phyloP scores from a whole-genome alignment of 64 coral and sea anemone genomes.

The Trachythela sp. region DNA sequence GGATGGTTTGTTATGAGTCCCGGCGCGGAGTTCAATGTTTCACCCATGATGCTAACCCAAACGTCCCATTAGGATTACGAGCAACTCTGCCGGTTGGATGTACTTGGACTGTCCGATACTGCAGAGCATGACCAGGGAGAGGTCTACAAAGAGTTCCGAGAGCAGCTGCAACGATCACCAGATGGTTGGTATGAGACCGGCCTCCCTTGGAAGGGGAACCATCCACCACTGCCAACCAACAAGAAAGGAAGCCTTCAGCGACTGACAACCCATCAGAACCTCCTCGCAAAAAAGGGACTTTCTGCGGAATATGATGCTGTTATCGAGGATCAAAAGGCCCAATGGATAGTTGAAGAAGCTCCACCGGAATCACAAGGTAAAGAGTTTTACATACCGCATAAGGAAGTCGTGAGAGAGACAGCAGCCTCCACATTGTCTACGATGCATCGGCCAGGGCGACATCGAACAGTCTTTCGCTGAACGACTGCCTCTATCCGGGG shows the following conservation, averaged over 20 bases:
- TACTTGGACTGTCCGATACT: not conserved
- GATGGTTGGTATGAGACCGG: slow-evolving; percentile 3
- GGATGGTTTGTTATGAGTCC: not conserved
- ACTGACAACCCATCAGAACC: not conserved
- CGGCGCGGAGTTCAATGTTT: not conserved
- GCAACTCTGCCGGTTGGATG: not conserved
- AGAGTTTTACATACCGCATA: slow-evolving; percentile 17
- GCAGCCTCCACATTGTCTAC: not conserved
- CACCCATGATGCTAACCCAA: not conserved
- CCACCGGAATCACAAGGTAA: not conserved
- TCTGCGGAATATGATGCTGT: not conserved
- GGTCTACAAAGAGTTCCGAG: too few species aligned
- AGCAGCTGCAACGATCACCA: not conserved
- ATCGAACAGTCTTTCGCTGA: not conserved
- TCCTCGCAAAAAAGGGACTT: too few species aligned
- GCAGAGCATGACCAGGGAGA: too few species aligned
- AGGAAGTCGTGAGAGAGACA: not conserved
- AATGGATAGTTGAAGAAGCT: not conserved
- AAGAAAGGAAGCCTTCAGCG: not conserved
- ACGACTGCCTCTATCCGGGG: not conserved
- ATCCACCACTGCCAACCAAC: not conserved
- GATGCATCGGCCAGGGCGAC: not conserved
- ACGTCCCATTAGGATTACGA: not conserved
- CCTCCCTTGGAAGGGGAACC: not conserved
- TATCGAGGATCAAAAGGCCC: not conserved